Percentiles rank a stretch among this genome's conserved stretches.
phyloP scores from a whole-genome alignment of 2,797 vertebrate genomes.

The Argya squamiceps region DNA sequence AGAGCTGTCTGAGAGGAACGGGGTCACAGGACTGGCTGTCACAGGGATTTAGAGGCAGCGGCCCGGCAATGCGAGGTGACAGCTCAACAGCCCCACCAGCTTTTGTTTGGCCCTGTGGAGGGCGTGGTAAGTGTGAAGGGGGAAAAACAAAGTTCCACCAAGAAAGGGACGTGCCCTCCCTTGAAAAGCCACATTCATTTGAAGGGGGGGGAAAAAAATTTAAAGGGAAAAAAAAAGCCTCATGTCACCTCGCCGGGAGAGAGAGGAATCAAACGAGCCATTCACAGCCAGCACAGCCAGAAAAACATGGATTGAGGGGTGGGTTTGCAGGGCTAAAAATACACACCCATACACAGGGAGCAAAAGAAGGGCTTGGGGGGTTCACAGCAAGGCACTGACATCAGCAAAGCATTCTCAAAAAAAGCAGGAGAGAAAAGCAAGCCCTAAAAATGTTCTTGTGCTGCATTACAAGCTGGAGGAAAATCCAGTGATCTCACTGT shows the following conservation, averaged over 20 bases:
- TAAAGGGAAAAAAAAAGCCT: neutral
- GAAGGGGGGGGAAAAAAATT: neutral
- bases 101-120: neutral
- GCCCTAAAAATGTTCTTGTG: constrained; percentile 21
- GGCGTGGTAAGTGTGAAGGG: neutral
- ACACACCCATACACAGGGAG: neutral
- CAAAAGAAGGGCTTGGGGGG: neutral
- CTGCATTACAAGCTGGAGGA: constrained; percentile 50
- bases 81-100: neutral
- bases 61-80: neutral
- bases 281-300: neutral
- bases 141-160: neutral
- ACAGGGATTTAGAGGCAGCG: constrained; percentile 36
- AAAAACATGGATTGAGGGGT: neutral
- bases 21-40: constrained; percentile 57
- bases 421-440: neutral
- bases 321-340: neutral
- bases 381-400: neutral
- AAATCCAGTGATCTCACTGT: constrained; percentile 69
- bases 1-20: constrained; percentile 51
- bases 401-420: neutral
- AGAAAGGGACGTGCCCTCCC: neutral
- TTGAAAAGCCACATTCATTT: constrained; percentile 47
- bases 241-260: fast-evolving
- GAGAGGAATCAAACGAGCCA: neutral